A percentile compares a stretch with the other conserved stretches of the same genome.
These are phyloP conservation scores for Sebastes baramenuke DNA, from an alignment of 2,797 vertebrate species.

Conservation along the genomic window DNA sequence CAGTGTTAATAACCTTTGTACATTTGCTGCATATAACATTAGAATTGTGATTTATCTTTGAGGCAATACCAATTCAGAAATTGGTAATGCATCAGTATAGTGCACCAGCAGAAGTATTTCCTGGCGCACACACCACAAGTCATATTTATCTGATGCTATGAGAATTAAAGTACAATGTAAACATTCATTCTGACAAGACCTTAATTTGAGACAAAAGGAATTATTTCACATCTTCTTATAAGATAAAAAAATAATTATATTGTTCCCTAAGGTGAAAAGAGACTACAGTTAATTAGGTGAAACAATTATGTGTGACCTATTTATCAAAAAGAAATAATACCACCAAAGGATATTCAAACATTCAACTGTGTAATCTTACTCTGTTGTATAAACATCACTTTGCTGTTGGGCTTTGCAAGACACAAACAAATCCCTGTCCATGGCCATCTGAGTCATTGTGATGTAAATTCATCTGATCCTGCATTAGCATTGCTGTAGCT, in stretches of 20 bases:
- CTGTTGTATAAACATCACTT: not conserved
- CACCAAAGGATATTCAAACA: not conserved
- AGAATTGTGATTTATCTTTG: not conserved
- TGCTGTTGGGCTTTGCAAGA: not conserved
- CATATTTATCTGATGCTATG: not conserved
- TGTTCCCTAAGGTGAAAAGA: not conserved
- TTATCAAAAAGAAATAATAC: not conserved
- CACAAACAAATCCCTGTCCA: conserved; percentile 7
- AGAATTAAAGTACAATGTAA: not conserved
- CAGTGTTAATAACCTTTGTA: not conserved
- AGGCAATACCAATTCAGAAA: not conserved
- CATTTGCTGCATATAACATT: not conserved
- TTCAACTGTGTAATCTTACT: not conserved
- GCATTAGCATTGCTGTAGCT: conserved; percentile 28
- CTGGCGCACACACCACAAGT: not conserved
- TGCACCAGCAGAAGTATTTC: not conserved
- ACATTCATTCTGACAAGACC: not conserved
- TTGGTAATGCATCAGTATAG: not conserved
- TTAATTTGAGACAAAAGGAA: not conserved
- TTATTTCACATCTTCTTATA: not conserved
- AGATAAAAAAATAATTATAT: not conserved
- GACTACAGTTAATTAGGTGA: not conserved
- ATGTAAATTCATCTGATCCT: conserved; percentile 36
- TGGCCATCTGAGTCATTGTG: conserved; percentile 8
- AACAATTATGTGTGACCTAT: not conserved